phyloP scores from a whole-genome alignment of 2,113 vertebrate species.

The Lophochroa leadbeateri region DNA sequence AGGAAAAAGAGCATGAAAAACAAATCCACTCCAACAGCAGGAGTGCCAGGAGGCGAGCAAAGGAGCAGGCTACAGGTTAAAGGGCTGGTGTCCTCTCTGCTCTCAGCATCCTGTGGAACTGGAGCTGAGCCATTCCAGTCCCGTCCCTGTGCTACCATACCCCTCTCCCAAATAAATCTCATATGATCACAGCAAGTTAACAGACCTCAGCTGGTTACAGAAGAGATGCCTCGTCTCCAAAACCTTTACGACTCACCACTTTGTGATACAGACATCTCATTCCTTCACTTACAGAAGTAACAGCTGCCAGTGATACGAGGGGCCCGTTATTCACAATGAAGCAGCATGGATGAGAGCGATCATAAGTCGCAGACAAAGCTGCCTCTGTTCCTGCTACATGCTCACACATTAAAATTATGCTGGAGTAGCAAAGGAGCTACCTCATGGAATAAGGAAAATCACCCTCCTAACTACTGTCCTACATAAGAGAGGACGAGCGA shows the following conservation, averaged over 20 bases:
- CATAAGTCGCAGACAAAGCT: neutral
- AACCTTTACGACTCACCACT: neutral
- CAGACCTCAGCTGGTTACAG: neutral
- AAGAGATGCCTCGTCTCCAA: neutral
- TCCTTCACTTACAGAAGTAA: neutral
- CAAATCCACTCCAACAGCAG: neutral
- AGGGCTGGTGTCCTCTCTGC: neutral
- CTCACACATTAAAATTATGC: neutral
- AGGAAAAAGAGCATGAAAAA: neutral
- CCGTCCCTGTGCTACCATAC: neutral
- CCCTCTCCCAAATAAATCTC: neutral
- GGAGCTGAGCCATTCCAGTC: neutral
- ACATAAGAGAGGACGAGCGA: rapidly evolving
- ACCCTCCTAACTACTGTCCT: neutral
- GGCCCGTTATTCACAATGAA: neutral
- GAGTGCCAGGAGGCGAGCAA: neutral
- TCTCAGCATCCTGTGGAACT: neutral
- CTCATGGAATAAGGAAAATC: neutral
- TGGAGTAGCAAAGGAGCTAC: neutral
- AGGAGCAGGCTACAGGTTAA: neutral
- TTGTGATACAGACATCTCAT: neutral
- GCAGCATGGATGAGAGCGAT: neutral
- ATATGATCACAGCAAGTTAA: neutral
- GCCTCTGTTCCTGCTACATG: neutral
- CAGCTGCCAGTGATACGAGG: neutral